These are phyloP conservation scores for Hylaea fasciaria DNA, from an alignment of 2,888 invertebrate species.

Conservation along the genomic window DNA sequence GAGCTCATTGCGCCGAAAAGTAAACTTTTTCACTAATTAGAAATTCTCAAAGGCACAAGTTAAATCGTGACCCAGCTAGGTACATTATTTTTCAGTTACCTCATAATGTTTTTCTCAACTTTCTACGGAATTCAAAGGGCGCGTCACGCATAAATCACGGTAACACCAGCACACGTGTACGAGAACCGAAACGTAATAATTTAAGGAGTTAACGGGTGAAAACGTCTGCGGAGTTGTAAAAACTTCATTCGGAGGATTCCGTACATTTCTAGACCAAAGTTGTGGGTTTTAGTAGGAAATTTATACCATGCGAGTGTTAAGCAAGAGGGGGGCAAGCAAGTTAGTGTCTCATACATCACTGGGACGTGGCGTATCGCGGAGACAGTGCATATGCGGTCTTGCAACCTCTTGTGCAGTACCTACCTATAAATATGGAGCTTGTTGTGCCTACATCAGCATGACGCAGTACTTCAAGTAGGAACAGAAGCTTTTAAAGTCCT, in stretches of 20 bases:
- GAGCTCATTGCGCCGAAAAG: no score
- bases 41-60: background rate
- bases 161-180: constrained; percentile 58
- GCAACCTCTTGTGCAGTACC: constrained; percentile 33
- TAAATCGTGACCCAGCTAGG: background rate
- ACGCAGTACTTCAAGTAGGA: constrained; percentile 13
- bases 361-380: constrained; percentile 74
- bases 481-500: no score
- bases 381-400: constrained; percentile 67
- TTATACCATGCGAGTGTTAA: constrained; percentile 74
- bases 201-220: constrained; percentile 68
- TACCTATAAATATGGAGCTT: constrained; percentile 20
- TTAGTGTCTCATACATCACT: constrained; percentile 75
- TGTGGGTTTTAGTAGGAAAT: constrained; percentile 75
- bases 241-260: constrained; percentile 72
- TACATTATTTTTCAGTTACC: constrained; percentile 31
- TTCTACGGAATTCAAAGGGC: constrained; percentile 31
- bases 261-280: constrained; percentile 72
- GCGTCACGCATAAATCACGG: constrained; percentile 59
- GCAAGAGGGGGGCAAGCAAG: constrained; percentile 72
- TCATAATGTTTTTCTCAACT: constrained; percentile 27
- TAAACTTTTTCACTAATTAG: background rate
- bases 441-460: background rate
- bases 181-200: constrained; percentile 69
- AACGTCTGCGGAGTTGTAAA: constrained; percentile 69